phyloP scores from a whole-genome alignment of 2,797 vertebrate genomes.

The Sebastes oblongus region DNA sequence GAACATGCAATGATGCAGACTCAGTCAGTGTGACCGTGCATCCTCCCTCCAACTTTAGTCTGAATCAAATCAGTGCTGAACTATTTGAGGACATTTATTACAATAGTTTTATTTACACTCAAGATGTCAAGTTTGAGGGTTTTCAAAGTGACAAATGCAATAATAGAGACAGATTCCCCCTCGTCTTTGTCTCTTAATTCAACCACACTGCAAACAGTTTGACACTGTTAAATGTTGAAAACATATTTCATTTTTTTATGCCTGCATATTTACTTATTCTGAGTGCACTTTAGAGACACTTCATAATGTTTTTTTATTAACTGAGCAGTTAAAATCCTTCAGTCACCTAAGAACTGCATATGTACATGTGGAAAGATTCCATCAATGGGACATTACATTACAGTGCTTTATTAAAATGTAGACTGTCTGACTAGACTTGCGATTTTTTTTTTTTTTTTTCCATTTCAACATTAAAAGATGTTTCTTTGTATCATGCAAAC shows the following conservation, averaged over 20 bases:
- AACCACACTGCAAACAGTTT: background rate
- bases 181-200: background rate
- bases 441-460: constrained; percentile 10
- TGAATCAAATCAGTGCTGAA: background rate
- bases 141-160: background rate
- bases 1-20: background rate
- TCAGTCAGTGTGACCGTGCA: background rate
- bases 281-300: background rate
- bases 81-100: background rate
- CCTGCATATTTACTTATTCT: background rate
- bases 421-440: background rate
- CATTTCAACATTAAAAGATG: background rate
- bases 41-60: background rate
- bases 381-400: constrained; percentile 18
- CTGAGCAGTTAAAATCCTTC: constrained; percentile 1
- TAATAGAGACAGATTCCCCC: background rate
- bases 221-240: background rate
- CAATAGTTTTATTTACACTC: background rate
- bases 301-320: constrained; percentile 6
- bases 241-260: constrained; percentile 1
- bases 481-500: background rate
- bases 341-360: background rate
- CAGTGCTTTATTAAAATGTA: background rate
- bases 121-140: background rate
- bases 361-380: constrained; percentile 5